These are phyloP conservation scores for Tineola bisselliella DNA, from an alignment of 2,888 invertebrate genomes.

Conservation along the genomic window DNA sequence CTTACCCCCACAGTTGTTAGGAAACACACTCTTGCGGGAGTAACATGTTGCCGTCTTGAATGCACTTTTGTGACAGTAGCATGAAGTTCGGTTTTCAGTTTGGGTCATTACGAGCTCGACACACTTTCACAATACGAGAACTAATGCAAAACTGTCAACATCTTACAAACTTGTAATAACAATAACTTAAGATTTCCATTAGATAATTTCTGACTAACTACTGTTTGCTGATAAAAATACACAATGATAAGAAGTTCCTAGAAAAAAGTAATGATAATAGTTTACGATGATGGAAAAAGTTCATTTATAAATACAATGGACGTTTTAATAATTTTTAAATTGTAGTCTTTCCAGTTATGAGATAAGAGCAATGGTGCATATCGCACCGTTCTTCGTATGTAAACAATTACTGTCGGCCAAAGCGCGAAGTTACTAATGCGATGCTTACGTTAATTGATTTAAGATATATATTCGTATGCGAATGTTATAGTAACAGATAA, in stretches of 20 bases:
- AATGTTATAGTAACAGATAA: background rate
- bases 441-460: background rate
- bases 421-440: background rate
- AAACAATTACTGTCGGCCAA: background rate
- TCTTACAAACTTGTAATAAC: background rate
- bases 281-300: background rate
- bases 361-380: slow-evolving; percentile 42
- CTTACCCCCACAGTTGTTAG: background rate
- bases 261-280: background rate
- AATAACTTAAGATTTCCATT: background rate
- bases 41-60: background rate
- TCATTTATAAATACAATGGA: background rate
- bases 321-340: background rate
- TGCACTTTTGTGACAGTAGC: no score
- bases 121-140: background rate
- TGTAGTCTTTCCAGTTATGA: background rate
- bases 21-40: background rate
- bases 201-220: background rate
- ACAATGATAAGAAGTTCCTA: background rate
- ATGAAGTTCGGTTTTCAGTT: background rate
- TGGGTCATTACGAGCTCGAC: background rate
- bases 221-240: slow-evolving; percentile 3
- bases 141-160: background rate
- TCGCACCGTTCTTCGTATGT: slow-evolving; percentile 32
- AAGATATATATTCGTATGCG: background rate